A percentile compares a stretch with the other conserved stretches of the same genome.
phyloP scores from a whole-genome alignment of 2,888 invertebrate genomes.

The Apodemia zela region DNA sequence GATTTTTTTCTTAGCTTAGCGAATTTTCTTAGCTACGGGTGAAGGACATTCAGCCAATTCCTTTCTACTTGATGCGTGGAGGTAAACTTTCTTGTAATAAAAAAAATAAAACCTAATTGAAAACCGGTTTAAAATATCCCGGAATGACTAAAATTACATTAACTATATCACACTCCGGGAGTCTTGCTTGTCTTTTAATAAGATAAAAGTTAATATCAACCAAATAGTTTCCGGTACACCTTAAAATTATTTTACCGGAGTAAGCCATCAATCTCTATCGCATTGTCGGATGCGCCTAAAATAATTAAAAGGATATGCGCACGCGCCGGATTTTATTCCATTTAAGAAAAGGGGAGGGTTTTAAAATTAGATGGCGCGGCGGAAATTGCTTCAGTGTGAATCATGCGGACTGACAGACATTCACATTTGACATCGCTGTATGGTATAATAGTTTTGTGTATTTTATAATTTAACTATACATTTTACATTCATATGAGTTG shows the following conservation, averaged over 20 bases:
- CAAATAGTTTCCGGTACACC: slow-evolving; percentile 21
- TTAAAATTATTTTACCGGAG: slow-evolving; percentile 26
- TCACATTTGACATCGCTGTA: slow-evolving; percentile 20
- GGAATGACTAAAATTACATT: too few relatives aligned
- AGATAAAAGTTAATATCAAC: not conserved
- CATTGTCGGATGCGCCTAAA: slow-evolving; percentile 50
- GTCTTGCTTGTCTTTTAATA: not conserved
- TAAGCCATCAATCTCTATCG: slow-evolving; percentile 35
- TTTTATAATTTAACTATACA: not conserved
- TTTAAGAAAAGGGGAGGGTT: slow-evolving; percentile 60
- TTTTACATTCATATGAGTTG: not conserved
- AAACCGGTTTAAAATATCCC: too few relatives aligned
- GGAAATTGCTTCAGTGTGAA: slow-evolving; percentile 69
- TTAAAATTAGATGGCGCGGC: slow-evolving; percentile 70
- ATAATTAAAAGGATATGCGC: slow-evolving; percentile 65
- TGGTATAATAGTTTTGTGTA: slow-evolving; percentile 18
- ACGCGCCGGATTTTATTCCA: slow-evolving; percentile 71
- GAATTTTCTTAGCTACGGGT: too few relatives aligned
- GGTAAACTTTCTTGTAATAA: too few relatives aligned
- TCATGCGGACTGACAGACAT: slow-evolving; percentile 41
- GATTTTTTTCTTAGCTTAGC: too few relatives aligned
- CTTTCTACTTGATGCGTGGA: too few relatives aligned
- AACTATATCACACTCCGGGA: too few relatives aligned
- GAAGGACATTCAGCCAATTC: too few relatives aligned
- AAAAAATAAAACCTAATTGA: too few relatives aligned